Percentiles rank a stretch among this genome's conserved stretches.
Evolutionary conservation across 2,888 invertebrate genomes (phyloP).

Genomic region (Coleophora flavipennella): DNA sequence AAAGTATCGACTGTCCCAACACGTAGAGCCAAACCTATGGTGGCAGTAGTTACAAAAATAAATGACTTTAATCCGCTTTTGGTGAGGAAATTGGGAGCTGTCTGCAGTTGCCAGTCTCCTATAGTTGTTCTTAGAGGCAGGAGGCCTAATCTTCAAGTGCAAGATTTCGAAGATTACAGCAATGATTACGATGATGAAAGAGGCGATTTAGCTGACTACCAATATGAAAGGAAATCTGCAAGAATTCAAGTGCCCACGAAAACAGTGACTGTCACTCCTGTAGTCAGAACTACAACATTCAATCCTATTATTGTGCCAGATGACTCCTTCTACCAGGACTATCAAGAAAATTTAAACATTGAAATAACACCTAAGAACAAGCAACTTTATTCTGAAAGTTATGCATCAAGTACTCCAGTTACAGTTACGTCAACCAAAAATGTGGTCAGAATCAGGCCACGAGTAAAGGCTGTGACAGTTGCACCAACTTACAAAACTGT

Average conservation of each 20-base stretch:
- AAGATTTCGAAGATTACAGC: slow-evolving; percentile 38
- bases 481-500: slow-evolving; percentile 60
- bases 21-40: slow-evolving; percentile 58
- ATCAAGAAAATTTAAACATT: slow-evolving; percentile 38
- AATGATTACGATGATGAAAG: slow-evolving; percentile 37
- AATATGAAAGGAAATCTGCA: slow-evolving; percentile 37
- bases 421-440: slow-evolving; percentile 41
- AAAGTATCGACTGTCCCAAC: slow-evolving; percentile 42
- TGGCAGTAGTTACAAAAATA: slow-evolving; percentile 76
- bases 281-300: slow-evolving; percentile 43
- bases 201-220: slow-evolving; percentile 19
- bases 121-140: slow-evolving; percentile 64
- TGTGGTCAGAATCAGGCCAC: slow-evolving; percentile 40
- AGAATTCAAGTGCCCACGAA: slow-evolving; percentile 24
- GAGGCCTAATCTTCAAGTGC: slow-evolving; percentile 40
- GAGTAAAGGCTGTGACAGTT: slow-evolving; percentile 48
- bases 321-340: slow-evolving; percentile 61
- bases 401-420: slow-evolving; percentile 43
- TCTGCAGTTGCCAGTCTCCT: slow-evolving; percentile 79
- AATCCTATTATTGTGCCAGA: slow-evolving; percentile 67
- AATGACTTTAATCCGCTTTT: slow-evolving; percentile 81
- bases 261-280: slow-evolving; percentile 33
- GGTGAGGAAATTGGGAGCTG: slow-evolving; percentile 80
- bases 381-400: slow-evolving; percentile 31
- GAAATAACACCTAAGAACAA: slow-evolving; percentile 35